Evolutionary conservation across 1,140 invertebrate genomes (phyloP), one percentile per base, ranked within the genome.

Genomic region (Zaprionus gabonicus): DNA sequence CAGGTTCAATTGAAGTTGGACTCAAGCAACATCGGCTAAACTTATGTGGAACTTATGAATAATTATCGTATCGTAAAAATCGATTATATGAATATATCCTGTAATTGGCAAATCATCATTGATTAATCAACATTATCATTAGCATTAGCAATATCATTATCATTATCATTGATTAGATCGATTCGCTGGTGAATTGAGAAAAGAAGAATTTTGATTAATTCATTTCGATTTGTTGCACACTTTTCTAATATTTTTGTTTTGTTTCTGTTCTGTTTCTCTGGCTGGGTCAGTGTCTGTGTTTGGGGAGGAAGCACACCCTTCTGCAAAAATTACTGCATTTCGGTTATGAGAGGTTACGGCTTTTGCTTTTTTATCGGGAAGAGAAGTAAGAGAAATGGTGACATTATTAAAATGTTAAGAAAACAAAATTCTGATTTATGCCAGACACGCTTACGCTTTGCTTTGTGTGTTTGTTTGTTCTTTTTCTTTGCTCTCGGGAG

Each of bases 121-220:
- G 59, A 85, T 85, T 82, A 86, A 86, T 86, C 76, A 86, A 73
- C 58, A 71, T 67, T 41, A 65, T 28, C 17, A 56, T 25, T 46
- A 65, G 38, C n/a, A 78, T 69, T 28, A 31, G 28, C 75, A 80
- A 64, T 60, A 65, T 69, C 57, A 67, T 66, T 41, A 65, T 7
- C 17, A 56, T 25, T 46, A 65, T 65, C 15, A 77, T 69, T 80
- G 66, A 78, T 76, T 81, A 80, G 78, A 64, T 81, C 71, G 81
- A 84, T 81, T 81, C 55, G 85, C 85, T 90, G 85, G 82, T 80
- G 70, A 87, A 90, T 87, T 88, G 38, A 81, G 78, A 90, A 90
- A 85, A 90, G 85, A 90, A 90, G 85, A 90, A 90, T 90, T 90
- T 90, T 85, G 85, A 90, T 90, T 90, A 90, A 90, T 90, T 88